Evolutionary conservation across 1,140 invertebrate genomes (phyloP).

Genomic region (Nephotettix cincticeps): DNA sequence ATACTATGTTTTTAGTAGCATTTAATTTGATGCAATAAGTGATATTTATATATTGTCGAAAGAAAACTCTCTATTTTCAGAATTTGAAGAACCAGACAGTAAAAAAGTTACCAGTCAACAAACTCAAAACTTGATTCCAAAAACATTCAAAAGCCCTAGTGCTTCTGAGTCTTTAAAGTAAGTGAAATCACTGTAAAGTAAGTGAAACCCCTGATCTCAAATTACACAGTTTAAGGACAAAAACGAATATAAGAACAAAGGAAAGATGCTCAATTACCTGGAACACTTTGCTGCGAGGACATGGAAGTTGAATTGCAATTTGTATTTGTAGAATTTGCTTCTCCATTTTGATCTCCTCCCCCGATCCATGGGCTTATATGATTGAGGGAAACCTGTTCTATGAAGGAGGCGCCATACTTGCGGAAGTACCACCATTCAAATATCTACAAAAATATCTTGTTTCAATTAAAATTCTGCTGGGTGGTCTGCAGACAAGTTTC

Average conservation of each 20-base stretch:
- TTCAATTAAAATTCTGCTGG: not conserved
- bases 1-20: no score
- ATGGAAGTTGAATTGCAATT: constrained; percentile 35
- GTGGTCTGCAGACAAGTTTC: not conserved
- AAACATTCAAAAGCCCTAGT: no score
- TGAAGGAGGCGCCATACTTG: constrained; percentile 97
- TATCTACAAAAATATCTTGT: constrained; percentile 58
- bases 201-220: not conserved
- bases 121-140: no score
- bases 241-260: not conserved
- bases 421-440: constrained; percentile 99
- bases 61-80: no score
- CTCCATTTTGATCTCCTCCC: constrained; percentile 60
- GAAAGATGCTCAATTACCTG: constrained; percentile 44
- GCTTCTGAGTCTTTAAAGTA: no score
- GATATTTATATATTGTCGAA: no score
- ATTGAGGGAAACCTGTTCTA: constrained; percentile 94
- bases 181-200: not conserved
- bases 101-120: no score
- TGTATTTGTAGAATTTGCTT: constrained; percentile 40
- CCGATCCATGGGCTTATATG: constrained; percentile 94
- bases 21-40: no score
- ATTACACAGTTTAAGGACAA: not conserved
- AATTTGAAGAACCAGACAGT: no score
- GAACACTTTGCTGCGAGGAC: constrained; percentile 46